Conservation (phyloP, 2,113 vertebrate genomes). For the Xiphophorus hellerii region DNA sequence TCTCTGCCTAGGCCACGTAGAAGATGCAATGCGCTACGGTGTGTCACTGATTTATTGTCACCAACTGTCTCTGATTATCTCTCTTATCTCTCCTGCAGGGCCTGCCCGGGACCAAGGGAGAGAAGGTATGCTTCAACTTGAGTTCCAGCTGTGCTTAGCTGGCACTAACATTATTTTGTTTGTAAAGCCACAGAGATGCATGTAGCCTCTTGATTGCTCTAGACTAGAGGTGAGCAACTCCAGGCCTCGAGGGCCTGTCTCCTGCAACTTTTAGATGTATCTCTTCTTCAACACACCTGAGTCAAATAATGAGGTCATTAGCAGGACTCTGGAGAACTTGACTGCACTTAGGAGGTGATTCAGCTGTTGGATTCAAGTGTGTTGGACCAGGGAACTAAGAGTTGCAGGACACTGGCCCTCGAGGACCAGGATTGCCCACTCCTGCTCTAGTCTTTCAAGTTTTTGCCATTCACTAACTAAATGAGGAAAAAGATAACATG, state of each 20-base stretch:
- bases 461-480: slow-evolving; percentile 38
- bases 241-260: too few species aligned
- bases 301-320: too few species aligned
- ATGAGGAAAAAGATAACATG: slow-evolving; percentile 36
- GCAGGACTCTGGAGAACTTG: too few species aligned
- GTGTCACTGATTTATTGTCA: slow-evolving; percentile 50
- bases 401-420: too few species aligned
- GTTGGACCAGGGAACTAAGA: too few species aligned
- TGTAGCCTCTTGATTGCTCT: slow-evolving; percentile 8
- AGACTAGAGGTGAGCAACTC: neutral
- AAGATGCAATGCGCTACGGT: slow-evolving; percentile 25
- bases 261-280: too few species aligned
- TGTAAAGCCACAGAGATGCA: neutral
- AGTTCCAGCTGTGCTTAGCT: slow-evolving; percentile 19
- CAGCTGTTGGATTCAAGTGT: too few species aligned
- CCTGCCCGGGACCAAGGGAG: slow-evolving; percentile 89
- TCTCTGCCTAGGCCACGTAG: neutral
- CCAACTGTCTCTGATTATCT: slow-evolving; percentile 59
- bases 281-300: too few species aligned
- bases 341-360: too few species aligned
- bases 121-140: slow-evolving; percentile 85
- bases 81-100: slow-evolving; percentile 79
- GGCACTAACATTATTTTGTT: slow-evolving; percentile 9
- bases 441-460: neutral
- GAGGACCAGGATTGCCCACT: too few species aligned